Conservation (phyloP, 2,797 vertebrate genomes). For the Rhinella marina region DNA sequence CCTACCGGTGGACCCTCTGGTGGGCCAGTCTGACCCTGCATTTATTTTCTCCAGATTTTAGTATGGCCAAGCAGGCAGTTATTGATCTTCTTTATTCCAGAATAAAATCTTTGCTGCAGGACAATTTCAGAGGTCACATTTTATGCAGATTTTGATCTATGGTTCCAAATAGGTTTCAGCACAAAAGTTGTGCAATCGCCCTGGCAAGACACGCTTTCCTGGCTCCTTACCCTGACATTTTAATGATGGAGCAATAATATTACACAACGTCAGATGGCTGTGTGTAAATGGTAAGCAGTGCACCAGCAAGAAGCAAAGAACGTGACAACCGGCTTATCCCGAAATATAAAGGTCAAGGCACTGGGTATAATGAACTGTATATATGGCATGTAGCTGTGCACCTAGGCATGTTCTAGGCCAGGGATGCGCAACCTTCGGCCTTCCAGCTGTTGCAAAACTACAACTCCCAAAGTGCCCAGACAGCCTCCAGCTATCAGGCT, state of each 20-base stretch:
- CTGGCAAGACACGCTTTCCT: neutral
- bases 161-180: conserved; percentile 19
- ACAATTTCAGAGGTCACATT: conserved; percentile 3
- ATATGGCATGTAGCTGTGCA: neutral
- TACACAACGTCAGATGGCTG: conserved; percentile 15
- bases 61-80: too few species aligned
- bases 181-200: conserved; percentile 14
- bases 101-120: neutral
- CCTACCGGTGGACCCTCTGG: too few species aligned
- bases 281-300: conserved; percentile 14
- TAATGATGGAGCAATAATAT: conserved; percentile 7
- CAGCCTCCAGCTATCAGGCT: too few species aligned
- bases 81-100: too few species aligned
- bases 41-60: too few species aligned
- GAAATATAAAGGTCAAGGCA: neutral
- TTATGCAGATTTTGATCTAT: conserved; percentile 29
- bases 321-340: neutral
- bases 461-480: too few species aligned
- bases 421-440: too few species aligned
- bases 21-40: too few species aligned
- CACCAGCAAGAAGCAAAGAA: neutral
- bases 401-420: neutral
- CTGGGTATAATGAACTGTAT: neutral
- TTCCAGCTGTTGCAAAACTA: too few species aligned
- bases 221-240: neutral